Base-by-base conservation (phyloP, 2,113 vertebrate genomes). In the Lycaon pictus region DNA sequence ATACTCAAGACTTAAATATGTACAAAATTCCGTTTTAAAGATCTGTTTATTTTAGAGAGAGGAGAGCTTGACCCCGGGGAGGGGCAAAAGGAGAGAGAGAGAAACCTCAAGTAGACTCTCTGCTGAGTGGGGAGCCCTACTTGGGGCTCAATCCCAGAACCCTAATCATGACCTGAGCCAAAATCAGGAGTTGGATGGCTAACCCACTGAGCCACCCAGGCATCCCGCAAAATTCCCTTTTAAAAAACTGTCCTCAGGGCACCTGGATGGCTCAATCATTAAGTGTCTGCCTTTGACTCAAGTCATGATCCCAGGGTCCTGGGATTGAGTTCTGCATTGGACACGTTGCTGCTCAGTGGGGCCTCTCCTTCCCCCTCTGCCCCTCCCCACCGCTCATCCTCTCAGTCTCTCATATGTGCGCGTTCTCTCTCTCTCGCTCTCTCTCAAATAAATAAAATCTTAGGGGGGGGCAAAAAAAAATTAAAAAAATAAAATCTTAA, bases 351-450 rank as follows among this genome's bases (percentile, higher is more conserved):
- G 29, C 65, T 67, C 65, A 67, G 7, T 16, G n/a, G 32, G 32
- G 15, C 32, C 15, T 16, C 65, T 67, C 29, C 65, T n/a, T 67
- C 65, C n/a, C 65, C 32, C 29, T 67, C 65, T 8, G 65, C 29
- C 15, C 15, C 32, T n/a, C 32, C 65, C 32, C 15, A 3, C 65
- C 16, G 29, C 32, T 4, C 43, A 43, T 43, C 43, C 43, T 43
- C 43, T 43, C 43, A 43, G 43, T 43, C 43, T 43, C 43, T 43
- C 43, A 43, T 43, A 43, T 32, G 29, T 67, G 2, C 6, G 0
- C 5, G 29, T 29, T 0, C 2, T 27, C 65, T 15, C 2, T 32
- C 29, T 3, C 15, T 15, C 27, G 29, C 6, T 7, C 58, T 60
- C 60, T 25, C 15, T 67, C 29, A n/a, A 15, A 67, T 15, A 17